A percentile compares a stretch with the other conserved stretches of the same genome.
phyloP scores from a whole-genome alignment of 2,797 vertebrate species.

The Danionella dracula region DNA sequence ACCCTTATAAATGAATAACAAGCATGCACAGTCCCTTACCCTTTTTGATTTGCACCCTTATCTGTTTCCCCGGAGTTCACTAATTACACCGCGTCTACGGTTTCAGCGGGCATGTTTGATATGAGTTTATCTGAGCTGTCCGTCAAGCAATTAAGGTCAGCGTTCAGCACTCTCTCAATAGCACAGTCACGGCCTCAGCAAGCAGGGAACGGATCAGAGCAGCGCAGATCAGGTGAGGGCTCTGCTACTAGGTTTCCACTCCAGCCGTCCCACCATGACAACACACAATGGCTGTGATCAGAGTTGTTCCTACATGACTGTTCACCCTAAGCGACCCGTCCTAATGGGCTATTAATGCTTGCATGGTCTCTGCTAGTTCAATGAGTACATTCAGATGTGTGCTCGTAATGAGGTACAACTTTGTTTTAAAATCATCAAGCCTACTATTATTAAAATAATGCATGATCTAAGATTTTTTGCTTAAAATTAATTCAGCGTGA shows the following conservation, averaged over 20 bases:
- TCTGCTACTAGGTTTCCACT: conserved; percentile 44
- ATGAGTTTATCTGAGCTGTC: conserved; percentile 68
- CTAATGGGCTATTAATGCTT: conserved; percentile 28
- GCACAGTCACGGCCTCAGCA: conserved; percentile 37
- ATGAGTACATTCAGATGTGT: neutral
- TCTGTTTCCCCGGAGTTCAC: conserved; percentile 49
- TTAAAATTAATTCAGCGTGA: neutral
- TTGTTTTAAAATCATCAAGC: too few relatives aligned
- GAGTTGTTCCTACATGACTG: conserved; percentile 39
- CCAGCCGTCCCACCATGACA: conserved; percentile 42
- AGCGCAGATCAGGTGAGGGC: conserved; percentile 43
- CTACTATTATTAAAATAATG: too few relatives aligned
- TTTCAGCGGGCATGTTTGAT: conserved; percentile 65
- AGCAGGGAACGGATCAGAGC: conserved; percentile 43
- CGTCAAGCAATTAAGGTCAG: conserved; percentile 60
- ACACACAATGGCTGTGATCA: conserved; percentile 45
- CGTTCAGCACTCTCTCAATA: conserved; percentile 44
- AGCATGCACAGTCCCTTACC: conserved; percentile 53
- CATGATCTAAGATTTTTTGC: neutral
- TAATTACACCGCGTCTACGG: conserved; percentile 70
- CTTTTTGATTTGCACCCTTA: conserved; percentile 68
- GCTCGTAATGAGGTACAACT: neutral
- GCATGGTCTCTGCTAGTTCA: conserved; percentile 20
- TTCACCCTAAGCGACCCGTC: conserved; percentile 43
- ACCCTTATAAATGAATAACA: conserved; percentile 61